Percentiles rank a stretch among this genome's conserved stretches.
Evolutionary conservation across 2,888 invertebrate species (phyloP).

Genomic region (Ariolimax columbianus): DNA sequence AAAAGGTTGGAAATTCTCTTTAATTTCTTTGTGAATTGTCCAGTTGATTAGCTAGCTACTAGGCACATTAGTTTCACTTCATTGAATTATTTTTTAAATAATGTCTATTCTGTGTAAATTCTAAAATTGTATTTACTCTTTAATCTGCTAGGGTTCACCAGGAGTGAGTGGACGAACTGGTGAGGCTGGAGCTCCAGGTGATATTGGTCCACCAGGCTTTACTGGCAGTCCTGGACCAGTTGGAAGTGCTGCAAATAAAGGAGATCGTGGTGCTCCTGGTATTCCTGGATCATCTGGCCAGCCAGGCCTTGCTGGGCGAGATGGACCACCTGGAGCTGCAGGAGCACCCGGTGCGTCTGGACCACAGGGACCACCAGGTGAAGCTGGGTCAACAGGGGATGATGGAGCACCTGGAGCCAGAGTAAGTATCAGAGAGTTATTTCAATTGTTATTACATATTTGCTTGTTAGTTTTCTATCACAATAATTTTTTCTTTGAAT

Average conservation of each 20-base stretch:
- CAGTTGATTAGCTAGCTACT: no score
- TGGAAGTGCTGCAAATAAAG: slow-evolving; percentile 78
- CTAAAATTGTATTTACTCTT: neutral
- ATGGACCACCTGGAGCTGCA: slow-evolving; percentile 85
- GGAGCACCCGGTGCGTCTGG: slow-evolving; percentile 80
- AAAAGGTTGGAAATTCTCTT: no score
- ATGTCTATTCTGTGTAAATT: neutral
- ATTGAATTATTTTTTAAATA: no score
- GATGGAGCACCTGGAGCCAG: slow-evolving; percentile 62
- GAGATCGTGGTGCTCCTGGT: slow-evolving; percentile 77
- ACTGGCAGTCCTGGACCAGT: slow-evolving; percentile 79
- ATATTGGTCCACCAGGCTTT: slow-evolving; percentile 78
- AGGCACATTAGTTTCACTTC: no score
- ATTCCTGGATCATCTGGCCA: slow-evolving; percentile 62
- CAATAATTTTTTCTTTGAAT: no score
- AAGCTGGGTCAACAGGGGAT: slow-evolving; percentile 75
- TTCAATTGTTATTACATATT: neutral
- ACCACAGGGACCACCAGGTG: slow-evolving; percentile 78
- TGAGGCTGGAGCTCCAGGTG: slow-evolving; percentile 61
- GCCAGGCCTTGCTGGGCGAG: slow-evolving; percentile 64
- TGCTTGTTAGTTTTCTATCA: neutral
- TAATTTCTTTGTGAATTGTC: no score
- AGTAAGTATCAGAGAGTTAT: slow-evolving; percentile 55
- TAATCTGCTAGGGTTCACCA: slow-evolving; percentile 56
- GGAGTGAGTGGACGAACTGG: slow-evolving; percentile 60